Conservation (phyloP, 2,797 vertebrate species). For the Eutrigla gurnardus region DNA sequence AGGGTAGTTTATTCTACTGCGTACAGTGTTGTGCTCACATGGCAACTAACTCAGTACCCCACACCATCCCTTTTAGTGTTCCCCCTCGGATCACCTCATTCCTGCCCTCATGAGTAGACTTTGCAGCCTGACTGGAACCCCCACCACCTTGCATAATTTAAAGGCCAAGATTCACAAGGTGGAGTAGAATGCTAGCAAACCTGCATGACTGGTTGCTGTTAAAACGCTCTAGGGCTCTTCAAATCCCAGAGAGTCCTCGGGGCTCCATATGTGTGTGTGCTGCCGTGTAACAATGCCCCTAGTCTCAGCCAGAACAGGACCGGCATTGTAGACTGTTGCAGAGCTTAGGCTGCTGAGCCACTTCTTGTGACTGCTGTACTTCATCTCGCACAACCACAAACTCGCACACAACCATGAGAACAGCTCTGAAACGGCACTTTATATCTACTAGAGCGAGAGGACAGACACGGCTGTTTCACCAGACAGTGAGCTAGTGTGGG, state of each 20-base stretch:
- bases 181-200: constrained; percentile 66
- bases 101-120: not conserved
- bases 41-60: constrained; percentile 19
- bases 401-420: constrained; percentile 54
- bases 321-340: constrained; percentile 77
- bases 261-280: constrained; percentile 72
- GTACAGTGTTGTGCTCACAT: constrained; percentile 33
- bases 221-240: constrained; percentile 59
- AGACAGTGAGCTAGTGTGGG: constrained; percentile 61
- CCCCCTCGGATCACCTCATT: not conserved
- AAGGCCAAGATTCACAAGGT: constrained; percentile 36
- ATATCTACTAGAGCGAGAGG: constrained; percentile 48
- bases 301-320: constrained; percentile 83
- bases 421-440: constrained; percentile 68
- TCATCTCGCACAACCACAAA: constrained; percentile 72
- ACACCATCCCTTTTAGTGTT: not conserved
- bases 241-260: constrained; percentile 65
- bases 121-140: constrained; percentile 4
- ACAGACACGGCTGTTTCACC: constrained; percentile 37
- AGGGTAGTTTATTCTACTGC: constrained; percentile 53
- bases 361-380: constrained; percentile 84
- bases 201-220: constrained; percentile 65
- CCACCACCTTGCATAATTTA: not conserved
- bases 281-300: constrained; percentile 78
- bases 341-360: constrained; percentile 82